Conservation (phyloP, 2,113 vertebrate species). For the Myanophis thanlyinensis region DNA sequence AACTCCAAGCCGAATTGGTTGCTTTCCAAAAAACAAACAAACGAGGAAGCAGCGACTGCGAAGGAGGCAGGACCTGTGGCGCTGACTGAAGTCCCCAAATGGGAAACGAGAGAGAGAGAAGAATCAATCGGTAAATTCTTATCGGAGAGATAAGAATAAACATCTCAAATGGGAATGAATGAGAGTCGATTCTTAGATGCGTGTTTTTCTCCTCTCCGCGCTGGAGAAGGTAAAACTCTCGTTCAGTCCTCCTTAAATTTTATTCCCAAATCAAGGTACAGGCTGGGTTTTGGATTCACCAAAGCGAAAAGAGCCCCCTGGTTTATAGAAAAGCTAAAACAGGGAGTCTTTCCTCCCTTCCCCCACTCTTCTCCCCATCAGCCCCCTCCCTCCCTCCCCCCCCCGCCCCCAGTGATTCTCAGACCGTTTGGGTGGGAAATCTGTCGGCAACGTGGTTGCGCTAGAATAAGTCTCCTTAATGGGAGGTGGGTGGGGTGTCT, state of each 20-base stretch:
- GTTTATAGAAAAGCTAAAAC: not conserved
- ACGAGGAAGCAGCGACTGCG: fast-evolving
- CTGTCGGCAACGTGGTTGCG: not conserved
- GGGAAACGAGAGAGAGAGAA: not conserved
- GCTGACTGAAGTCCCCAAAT: fast-evolving
- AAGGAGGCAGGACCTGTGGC: too few species aligned
- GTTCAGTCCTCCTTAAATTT: not conserved
- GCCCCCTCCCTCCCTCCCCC: too few species aligned
- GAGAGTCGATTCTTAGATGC: not conserved
- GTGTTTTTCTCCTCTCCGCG: not conserved
- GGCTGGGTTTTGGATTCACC: not conserved
- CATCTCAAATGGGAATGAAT: not conserved
- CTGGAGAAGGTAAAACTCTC: not conserved
- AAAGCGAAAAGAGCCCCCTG: not conserved
- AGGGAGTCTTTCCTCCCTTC: not conserved
- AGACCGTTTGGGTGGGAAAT: not conserved
- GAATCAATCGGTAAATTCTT: not conserved
- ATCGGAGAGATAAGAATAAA: too few species aligned
- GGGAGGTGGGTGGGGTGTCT: too few species aligned
- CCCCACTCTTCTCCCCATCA: too few species aligned
- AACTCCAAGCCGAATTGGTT: not conserved
- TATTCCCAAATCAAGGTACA: not conserved
- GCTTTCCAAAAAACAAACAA: not conserved
- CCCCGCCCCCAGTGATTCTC: too few species aligned
- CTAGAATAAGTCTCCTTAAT: not conserved